Evolutionary conservation across 2,113 vertebrate species (phyloP), one percentile per base, ranked within the genome.

Genomic region (Cyanoderma ruficeps): DNA sequence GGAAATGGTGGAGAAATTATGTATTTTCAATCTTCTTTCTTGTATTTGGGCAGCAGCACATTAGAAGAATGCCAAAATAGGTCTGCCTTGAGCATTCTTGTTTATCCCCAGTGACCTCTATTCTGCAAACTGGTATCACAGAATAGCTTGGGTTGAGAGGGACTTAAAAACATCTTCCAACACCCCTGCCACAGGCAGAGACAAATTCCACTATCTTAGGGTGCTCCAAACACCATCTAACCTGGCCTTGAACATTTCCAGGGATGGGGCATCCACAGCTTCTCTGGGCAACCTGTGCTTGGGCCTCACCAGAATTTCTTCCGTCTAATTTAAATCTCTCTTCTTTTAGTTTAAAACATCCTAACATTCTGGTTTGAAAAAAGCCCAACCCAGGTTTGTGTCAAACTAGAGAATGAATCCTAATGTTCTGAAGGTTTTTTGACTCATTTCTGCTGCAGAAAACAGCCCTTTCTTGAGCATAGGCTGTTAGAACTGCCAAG

Each of bases 381-480:
- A 55, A 13, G 3, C 2, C 4, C 21, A 19, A 0, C 3, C 7
- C 49, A 41, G 20, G 2, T 52, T 61, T 77, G 13, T 72, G 14
- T 8, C 28, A 81, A 79, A 64, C 7, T 5, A 41, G 27, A 69
- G 31, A 41, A 44, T 37, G 6, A 82, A 41, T 46, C 22, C 7
- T 30, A 15, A 39, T 5, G 7, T 55, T 23, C 14, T 63, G 30
- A 71, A 88, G 7, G 5, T 6, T 55, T 55, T 92, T 52, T 67
- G 11, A 53, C 16, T 63, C 7, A 27, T 61, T 65, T 41, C 49
- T 47, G 35, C 23, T 60, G 23, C 21, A 89, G 57, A 42, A 77
- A 74, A 24, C 3, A 50, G 5, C 11, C 15, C 3, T 19, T 42
- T 71, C 30, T 42, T 25, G 59, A 42, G 15, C 4, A 8, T 17